These are phyloP conservation scores for Morpho helenor DNA, from an alignment of 2,888 invertebrate species.

Conservation along the genomic window DNA sequence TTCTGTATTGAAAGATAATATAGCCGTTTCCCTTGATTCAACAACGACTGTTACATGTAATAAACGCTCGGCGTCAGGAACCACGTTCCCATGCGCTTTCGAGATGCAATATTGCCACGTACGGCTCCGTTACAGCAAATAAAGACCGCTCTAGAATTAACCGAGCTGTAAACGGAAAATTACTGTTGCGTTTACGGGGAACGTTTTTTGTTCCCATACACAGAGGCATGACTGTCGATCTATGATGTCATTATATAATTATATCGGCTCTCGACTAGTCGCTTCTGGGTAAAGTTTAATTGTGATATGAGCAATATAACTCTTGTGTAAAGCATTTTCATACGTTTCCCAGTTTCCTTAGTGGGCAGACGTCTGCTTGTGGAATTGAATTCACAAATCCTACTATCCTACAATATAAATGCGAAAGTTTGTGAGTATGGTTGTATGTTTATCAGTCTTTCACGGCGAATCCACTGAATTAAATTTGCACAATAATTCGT, in stretches of 20 bases:
- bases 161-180: slow-evolving; percentile 59
- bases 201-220: slow-evolving; percentile 53
- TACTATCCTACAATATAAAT: no score
- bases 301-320: background rate
- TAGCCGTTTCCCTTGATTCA: no score
- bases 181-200: slow-evolving; percentile 44
- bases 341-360: no score
- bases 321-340: background rate
- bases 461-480: no score
- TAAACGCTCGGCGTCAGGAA: slow-evolving; percentile 21
- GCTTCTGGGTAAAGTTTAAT: slow-evolving; percentile 29
- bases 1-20: no score
- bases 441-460: no score
- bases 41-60: slow-evolving; percentile 13
- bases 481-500: no score
- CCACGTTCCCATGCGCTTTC: slow-evolving; percentile 56
- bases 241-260: slow-evolving; percentile 36
- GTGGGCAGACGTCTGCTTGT: no score
- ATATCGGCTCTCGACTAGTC: slow-evolving; percentile 31
- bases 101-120: slow-evolving; percentile 46
- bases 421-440: no score
- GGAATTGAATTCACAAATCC: no score
- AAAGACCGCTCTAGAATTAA: slow-evolving; percentile 59
- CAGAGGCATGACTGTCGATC: slow-evolving; percentile 26
- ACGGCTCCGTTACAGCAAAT: slow-evolving; percentile 67